A percentile compares a stretch with the other conserved stretches of the same genome.
Conservation (phyloP, 2,888 invertebrate species). For the Agelastica alni region DNA sequence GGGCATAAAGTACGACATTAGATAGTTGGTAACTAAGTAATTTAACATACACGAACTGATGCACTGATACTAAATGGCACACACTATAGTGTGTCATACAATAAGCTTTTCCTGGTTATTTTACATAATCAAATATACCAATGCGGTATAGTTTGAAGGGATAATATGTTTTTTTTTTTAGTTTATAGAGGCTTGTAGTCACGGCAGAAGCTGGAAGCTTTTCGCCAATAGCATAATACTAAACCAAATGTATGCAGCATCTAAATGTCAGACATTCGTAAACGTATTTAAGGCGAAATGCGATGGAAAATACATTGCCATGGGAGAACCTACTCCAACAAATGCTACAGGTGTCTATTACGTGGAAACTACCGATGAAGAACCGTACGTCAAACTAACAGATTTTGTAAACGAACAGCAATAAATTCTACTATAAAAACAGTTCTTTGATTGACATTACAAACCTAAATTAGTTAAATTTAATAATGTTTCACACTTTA, state of each 20-base stretch:
- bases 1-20: too few species aligned
- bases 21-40: too few species aligned
- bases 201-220: conserved; percentile 65
- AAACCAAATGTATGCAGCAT: conserved; percentile 32
- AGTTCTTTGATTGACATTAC: too few species aligned
- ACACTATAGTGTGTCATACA: too few species aligned
- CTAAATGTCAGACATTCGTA: neutral
- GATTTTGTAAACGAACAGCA: neutral
- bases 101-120: too few species aligned
- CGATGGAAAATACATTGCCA: conserved; percentile 33
- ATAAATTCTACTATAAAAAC: neutral
- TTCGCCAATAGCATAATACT: conserved; percentile 69
- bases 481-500: too few species aligned
- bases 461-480: too few species aligned
- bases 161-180: too few species aligned
- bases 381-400: conserved; percentile 1
- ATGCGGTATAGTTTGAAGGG: too few species aligned
- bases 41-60: too few species aligned
- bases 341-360: conserved; percentile 43
- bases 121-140: too few species aligned
- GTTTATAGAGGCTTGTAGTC: conserved; percentile 69
- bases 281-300: conserved; percentile 52
- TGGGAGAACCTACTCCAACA: conserved; percentile 42
- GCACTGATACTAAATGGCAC: too few species aligned
- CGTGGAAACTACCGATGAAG: conserved; percentile 31